Conservation (phyloP, 2,888 invertebrate genomes). For the Callinectes sapidus region DNA sequence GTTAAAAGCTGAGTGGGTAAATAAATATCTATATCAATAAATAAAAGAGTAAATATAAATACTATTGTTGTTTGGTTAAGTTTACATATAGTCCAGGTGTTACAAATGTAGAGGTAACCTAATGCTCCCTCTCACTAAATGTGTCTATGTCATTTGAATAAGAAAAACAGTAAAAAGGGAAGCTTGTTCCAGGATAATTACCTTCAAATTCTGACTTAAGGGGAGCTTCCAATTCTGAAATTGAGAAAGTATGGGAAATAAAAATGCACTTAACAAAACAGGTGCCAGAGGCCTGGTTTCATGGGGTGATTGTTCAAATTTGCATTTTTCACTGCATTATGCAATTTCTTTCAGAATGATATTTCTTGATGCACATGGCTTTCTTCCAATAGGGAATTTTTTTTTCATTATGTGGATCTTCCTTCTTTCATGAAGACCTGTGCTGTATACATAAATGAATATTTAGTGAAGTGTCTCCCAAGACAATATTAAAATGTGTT, state of each 20-base stretch:
- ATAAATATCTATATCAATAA: not conserved
- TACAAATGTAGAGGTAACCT: not conserved
- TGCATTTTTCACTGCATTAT: not conserved
- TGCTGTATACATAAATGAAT: not conserved
- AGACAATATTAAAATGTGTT: not conserved
- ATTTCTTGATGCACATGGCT: not conserved
- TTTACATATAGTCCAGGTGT: not conserved
- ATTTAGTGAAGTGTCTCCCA: not conserved
- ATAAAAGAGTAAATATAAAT: not conserved
- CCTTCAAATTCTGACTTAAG: constrained; percentile 24
- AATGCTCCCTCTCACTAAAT: not conserved
- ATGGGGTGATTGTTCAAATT: not conserved
- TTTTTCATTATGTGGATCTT: not conserved
- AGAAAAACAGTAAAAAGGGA: constrained; percentile 6
- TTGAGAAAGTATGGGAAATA: not conserved
- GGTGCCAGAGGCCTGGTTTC: not conserved
- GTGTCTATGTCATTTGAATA: not conserved
- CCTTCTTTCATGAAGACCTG: not conserved
- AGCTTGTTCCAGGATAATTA: constrained; percentile 8
- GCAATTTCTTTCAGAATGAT: not conserved
- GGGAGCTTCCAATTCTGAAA: constrained; percentile 20
- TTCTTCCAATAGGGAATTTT: not conserved
- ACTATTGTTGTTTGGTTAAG: not conserved
- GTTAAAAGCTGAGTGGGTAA: not conserved
- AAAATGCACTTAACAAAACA: not conserved